Conservation (phyloP, 2,113 vertebrate genomes). For the Rhodinocichla rosea region DNA sequence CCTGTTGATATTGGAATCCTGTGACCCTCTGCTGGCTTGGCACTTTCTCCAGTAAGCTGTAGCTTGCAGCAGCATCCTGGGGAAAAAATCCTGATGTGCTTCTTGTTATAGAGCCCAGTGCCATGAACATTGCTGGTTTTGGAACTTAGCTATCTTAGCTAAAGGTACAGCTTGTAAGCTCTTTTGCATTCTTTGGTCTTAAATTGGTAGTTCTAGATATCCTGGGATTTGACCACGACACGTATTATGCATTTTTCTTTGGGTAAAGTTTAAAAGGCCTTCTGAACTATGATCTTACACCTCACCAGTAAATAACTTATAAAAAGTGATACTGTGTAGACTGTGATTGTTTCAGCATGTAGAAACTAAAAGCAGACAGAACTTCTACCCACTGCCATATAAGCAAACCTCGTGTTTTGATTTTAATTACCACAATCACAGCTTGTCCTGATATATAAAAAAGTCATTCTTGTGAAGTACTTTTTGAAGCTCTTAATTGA, state of each 20-base stretch:
- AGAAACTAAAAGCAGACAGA: not conserved
- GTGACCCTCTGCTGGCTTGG: not conserved
- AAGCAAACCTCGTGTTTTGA: not conserved
- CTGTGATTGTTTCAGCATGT: not conserved
- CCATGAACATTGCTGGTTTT: not conserved
- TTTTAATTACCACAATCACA: not conserved
- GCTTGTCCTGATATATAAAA: not conserved
- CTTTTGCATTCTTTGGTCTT: not conserved
- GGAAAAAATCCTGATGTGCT: not conserved
- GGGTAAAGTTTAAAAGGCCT: not conserved
- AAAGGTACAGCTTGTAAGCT: not conserved
- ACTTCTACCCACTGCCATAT: not conserved
- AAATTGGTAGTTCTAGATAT: not conserved
- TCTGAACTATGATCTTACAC: not conserved
- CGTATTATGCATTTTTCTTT: not conserved
- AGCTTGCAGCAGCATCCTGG: not conserved
- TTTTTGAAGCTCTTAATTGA: not conserved
- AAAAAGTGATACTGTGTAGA: not conserved
- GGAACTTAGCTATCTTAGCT: not conserved
- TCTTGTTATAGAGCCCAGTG: not conserved
- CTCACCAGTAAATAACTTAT: not conserved
- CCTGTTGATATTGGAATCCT: not conserved
- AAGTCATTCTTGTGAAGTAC: not conserved
- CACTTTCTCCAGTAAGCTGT: not conserved
- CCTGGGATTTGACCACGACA: not conserved